A percentile compares a stretch with the other conserved stretches of the same genome.
phyloP scores from a whole-genome alignment of 2,797 vertebrate genomes.

The Amblyraja radiata region DNA sequence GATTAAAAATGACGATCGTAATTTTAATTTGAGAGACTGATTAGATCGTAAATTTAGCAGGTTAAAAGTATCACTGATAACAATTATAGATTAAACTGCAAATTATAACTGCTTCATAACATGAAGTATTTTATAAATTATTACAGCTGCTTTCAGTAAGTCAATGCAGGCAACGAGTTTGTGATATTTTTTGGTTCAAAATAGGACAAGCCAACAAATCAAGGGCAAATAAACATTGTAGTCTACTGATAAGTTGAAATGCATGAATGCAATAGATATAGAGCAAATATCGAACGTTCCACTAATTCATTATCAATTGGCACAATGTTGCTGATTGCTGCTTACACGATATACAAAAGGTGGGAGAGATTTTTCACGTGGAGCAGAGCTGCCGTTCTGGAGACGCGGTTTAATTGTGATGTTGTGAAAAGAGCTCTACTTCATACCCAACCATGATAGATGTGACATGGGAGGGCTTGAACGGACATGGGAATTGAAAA shows the following conservation, averaged over 20 bases:
- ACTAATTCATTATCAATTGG: background rate
- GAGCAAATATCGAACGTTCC: background rate
- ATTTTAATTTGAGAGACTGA: background rate
- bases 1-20: conserved; percentile 19
- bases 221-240: background rate
- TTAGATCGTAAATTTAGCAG: conserved; percentile 3
- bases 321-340: too few species aligned
- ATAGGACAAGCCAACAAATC: background rate
- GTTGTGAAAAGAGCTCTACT: background rate
- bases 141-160: background rate
- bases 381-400: background rate
- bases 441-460: background rate
- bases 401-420: background rate
- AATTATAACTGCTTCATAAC: background rate
- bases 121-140: conserved; percentile 4
- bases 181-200: background rate
- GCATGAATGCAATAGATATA: background rate
- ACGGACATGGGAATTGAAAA: background rate
- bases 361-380: background rate
- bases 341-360: background rate
- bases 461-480: background rate
- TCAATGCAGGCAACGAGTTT: background rate
- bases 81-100: background rate
- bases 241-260: background rate
- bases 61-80: background rate